Conservation (phyloP, 2,797 vertebrate species). For the Ctenochaetus hawaiiensis region DNA sequence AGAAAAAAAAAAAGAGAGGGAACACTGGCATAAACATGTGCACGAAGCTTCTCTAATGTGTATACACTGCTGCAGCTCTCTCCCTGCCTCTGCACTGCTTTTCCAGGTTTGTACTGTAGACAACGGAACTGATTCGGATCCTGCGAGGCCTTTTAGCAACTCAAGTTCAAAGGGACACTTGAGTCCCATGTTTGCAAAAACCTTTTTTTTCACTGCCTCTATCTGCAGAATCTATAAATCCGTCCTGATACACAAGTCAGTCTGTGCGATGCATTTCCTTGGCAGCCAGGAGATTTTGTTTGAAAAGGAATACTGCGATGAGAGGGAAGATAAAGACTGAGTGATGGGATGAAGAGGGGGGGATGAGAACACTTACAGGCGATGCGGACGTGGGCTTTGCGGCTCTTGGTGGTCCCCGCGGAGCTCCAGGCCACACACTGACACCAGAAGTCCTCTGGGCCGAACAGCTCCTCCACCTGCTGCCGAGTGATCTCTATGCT, state of each 20-base stretch:
- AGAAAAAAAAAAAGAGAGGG: constrained; percentile 51
- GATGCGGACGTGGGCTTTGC: constrained; percentile 96
- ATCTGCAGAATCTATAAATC: constrained; percentile 69
- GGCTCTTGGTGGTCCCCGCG: constrained; percentile 97
- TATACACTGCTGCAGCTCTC: constrained; percentile 43
- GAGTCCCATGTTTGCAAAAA: constrained; percentile 53
- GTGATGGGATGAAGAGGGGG: constrained; percentile 28
- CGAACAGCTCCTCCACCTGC: constrained; percentile 98
- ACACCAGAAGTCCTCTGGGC: constrained; percentile 98
- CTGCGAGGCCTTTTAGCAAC: constrained; percentile 56
- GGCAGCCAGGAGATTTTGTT: constrained; percentile 56
- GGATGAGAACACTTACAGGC: constrained; percentile 91
- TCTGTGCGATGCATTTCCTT: constrained; percentile 45
- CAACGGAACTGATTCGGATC: constrained; percentile 46
- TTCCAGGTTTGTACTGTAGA: constrained; percentile 48
- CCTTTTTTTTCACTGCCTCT: constrained; percentile 18
- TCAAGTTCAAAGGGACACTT: constrained; percentile 68
- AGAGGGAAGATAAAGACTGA: constrained; percentile 54
- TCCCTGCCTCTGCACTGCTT: constrained; percentile 27
- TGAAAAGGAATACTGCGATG: constrained; percentile 59
- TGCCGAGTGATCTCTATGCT: constrained; percentile 99
- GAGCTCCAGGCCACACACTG: constrained; percentile 99
- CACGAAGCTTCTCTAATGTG: constrained; percentile 48
- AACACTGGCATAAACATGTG: constrained; percentile 67
- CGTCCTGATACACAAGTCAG: constrained; percentile 50